phyloP scores from a whole-genome alignment of 2,113 vertebrate genomes.

The Microcebus tavaratra region DNA sequence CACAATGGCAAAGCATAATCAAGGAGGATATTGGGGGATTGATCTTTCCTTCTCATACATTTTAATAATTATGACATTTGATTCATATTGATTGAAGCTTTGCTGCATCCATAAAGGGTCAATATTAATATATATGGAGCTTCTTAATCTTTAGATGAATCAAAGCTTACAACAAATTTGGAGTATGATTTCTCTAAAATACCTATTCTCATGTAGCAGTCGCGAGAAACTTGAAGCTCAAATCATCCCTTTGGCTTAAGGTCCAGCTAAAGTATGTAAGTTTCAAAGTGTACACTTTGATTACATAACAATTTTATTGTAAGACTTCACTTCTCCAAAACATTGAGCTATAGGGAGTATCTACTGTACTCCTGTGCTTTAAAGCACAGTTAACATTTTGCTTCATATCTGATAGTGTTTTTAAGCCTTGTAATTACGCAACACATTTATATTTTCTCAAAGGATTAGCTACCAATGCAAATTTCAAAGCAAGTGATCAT shows the following conservation, averaged over 20 bases:
- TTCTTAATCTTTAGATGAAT: neutral
- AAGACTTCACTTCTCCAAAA: neutral
- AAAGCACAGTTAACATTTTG: neutral
- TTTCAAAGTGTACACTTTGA: neutral
- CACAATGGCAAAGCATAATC: neutral
- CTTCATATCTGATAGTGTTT: neutral
- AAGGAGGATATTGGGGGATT: neutral
- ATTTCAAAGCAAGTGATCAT: conserved; percentile 25
- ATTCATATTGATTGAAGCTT: neutral
- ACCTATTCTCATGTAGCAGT: too few relatives aligned
- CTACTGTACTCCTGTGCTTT: neutral
- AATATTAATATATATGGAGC: neutral
- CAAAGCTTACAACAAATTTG: neutral
- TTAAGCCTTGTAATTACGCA: neutral
- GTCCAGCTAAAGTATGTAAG: neutral
- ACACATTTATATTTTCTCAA: neutral
- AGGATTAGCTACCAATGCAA: neutral
- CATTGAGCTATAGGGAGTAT: neutral
- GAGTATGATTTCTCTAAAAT: neutral
- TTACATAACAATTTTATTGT: neutral
- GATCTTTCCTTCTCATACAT: neutral
- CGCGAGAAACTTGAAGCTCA: neutral
- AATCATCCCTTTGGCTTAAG: neutral
- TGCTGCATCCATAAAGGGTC: neutral
- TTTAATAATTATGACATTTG: neutral